Evolutionary conservation across 2,888 invertebrate species (phyloP).

Genomic region (Gastrophysa polygoni): DNA sequence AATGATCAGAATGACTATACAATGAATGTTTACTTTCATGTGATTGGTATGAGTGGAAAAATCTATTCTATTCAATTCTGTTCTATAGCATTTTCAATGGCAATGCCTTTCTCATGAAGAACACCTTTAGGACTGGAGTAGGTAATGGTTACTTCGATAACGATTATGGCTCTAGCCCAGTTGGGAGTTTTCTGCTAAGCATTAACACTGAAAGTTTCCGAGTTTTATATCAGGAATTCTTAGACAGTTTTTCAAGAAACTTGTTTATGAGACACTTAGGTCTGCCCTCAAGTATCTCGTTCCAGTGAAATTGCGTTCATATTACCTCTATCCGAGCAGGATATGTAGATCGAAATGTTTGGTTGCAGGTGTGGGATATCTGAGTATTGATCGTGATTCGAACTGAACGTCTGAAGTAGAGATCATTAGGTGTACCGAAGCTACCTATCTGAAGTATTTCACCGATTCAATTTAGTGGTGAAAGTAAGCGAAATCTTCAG

Average conservation of each 20-base stretch:
- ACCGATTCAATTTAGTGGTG: too few species aligned
- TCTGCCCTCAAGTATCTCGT: background rate
- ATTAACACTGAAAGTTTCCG: conserved; percentile 7
- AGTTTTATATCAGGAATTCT: conserved; percentile 8
- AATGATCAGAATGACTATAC: too few species aligned
- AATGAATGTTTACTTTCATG: too few species aligned
- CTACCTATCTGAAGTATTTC: too few species aligned
- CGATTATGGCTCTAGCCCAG: conserved; percentile 13
- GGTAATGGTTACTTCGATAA: conserved; percentile 17
- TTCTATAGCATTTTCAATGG: too few species aligned
- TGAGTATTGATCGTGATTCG: too few species aligned
- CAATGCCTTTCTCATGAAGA: background rate
- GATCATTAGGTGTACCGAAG: too few species aligned
- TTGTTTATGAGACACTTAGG: conserved; percentile 6
- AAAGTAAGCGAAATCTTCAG: too few species aligned
- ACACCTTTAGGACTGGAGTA: conserved; percentile 1
- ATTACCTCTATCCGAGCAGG: background rate
- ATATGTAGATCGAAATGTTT: background rate
- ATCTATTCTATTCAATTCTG: too few species aligned
- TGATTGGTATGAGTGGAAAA: too few species aligned
- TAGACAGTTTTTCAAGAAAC: conserved; percentile 4
- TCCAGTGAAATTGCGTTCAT: background rate
- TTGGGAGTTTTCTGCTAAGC: background rate
- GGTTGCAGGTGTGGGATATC: too few species aligned
- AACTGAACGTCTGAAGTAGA: too few species aligned